phyloP scores from a whole-genome alignment of 2,888 invertebrate genomes.

The Plebejus argus region DNA sequence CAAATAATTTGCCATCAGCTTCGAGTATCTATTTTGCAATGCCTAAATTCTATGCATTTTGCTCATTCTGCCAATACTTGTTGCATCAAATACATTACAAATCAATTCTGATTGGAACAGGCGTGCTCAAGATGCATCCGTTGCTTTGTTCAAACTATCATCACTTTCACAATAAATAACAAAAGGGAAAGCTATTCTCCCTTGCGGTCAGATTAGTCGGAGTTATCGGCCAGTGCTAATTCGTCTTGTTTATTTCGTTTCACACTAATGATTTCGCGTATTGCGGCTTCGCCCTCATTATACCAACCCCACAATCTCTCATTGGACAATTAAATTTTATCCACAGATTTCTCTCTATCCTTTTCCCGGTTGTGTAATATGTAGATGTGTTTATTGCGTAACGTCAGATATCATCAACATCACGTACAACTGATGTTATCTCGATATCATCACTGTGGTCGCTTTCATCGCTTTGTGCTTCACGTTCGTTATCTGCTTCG shows the following conservation, averaged over 20 bases:
- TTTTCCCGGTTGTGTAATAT: constrained; percentile 36
- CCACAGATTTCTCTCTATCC: constrained; percentile 12
- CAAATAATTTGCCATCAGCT: not conserved
- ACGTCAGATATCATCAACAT: constrained; percentile 55
- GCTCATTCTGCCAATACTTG: not conserved
- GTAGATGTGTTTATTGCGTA: constrained; percentile 48
- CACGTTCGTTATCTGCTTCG: constrained; percentile 50
- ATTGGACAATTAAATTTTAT: constrained; percentile 35
- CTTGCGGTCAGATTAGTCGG: constrained; percentile 75
- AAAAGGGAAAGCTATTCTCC: constrained; percentile 77
- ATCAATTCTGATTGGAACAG: constrained; percentile 41
- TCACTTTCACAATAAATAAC: constrained; percentile 77
- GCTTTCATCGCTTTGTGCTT: constrained; percentile 53
- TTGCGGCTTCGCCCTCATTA: not conserved
- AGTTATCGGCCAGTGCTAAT: constrained; percentile 68
- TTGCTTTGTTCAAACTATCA: constrained; percentile 70
- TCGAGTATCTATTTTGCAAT: not conserved
- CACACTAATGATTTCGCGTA: constrained; percentile 54
- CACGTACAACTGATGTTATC: constrained; percentile 60
- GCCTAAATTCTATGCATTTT: too few relatives aligned
- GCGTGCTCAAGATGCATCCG: constrained; percentile 62
- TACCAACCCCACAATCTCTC: constrained; percentile 49
- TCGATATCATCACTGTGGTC: constrained; percentile 48
- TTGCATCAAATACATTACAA: constrained; percentile 27
- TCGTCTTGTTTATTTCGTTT: constrained; percentile 72